Base-by-base conservation (phyloP, 2,888 invertebrate species). In the Trachelus stipa region DNA sequence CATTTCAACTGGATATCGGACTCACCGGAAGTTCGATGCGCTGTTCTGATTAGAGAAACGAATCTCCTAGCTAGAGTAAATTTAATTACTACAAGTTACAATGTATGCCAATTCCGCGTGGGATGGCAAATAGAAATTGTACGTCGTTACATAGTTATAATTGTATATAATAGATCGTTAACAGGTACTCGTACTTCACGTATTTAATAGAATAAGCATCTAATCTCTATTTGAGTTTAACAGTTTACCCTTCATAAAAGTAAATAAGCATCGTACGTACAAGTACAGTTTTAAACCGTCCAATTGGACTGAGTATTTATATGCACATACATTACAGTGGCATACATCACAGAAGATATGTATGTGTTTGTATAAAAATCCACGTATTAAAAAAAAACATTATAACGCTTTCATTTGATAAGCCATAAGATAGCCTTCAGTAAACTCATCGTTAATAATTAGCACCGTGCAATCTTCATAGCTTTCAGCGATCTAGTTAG, bases 31-130 rank as follows among this genome's bases (percentile, higher is more conserved):
- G 56, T 56, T 23, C 56, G 56, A 56, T 23, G 9, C 76, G 77
- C 73, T 76, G 73, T 33, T 74, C 77, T 77, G 77, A 81, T 79
- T 76, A 81, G 77, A 78, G 83, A 84, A 87, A 84, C 85, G 85
- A 87, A 85, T 87, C 84, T 82, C 78, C 81, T 81, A 81, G 82
- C 80, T 78, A 75, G 75, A 81, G 80, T 80, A 83, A 85, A 87
- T 85, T 84, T 84, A 84, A 85, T 86, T 85, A 84, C 68, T 81
- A 77, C 73, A 73, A 76, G 77, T 81, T 82, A 79, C 76, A 75
- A 77, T 56, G 81, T 82, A 79, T 76, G 80, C 81, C 80, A 80
- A 79, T 84, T 83, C 82, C 81, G 74, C 78, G 82, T 80, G 82
- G 79, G 81, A 83, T 83, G 81, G 82, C 84, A 80, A 78, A 78